Evolutionary conservation across 2,797 vertebrate genomes (phyloP).

Genomic region (Poecilia gillii): DNA sequence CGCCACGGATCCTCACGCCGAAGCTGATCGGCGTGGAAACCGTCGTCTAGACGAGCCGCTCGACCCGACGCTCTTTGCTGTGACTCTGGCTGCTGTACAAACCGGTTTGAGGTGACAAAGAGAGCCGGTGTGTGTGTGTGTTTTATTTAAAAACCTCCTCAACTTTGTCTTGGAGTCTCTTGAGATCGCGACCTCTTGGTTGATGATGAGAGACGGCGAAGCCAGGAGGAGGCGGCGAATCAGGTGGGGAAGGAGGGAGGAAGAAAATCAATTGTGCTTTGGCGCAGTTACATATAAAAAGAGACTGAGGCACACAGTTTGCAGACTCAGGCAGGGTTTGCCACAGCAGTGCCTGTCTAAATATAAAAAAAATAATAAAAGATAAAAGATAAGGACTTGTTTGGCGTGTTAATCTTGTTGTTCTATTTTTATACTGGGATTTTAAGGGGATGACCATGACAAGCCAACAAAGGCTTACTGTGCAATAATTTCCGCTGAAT

Average conservation of each 20-base stretch:
- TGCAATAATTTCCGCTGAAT: constrained; percentile 94
- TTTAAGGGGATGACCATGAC: constrained; percentile 85
- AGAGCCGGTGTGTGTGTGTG: constrained; percentile 22
- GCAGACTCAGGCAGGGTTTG: constrained; percentile 70
- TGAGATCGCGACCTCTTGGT: constrained; percentile 64
- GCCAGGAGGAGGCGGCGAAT: constrained; percentile 46
- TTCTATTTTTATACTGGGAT: constrained; percentile 90
- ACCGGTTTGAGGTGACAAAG: constrained; percentile 36
- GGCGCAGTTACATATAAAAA: constrained; percentile 52
- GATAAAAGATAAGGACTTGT: constrained; percentile 77
- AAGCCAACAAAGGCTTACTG: constrained; percentile 90
- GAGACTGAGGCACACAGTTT: constrained; percentile 70
- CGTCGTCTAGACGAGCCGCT: constrained; percentile 80
- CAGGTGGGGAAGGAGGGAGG: constrained; percentile 35
- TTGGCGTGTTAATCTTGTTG: constrained; percentile 88
- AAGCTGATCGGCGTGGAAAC: constrained; percentile 95
- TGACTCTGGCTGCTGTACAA: constrained; percentile 39
- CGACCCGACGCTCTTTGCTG: constrained; percentile 20
- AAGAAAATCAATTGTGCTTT: constrained; percentile 53
- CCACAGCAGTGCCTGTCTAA: constrained; percentile 75
- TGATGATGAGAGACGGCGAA: constrained; percentile 72
- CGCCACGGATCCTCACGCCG: constrained; percentile 95
- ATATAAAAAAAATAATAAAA: constrained; percentile 26
- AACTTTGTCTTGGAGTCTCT: constrained; percentile 57
- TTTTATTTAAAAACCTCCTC: constrained; percentile 57